Percentiles rank a stretch among this genome's conserved stretches.
Conservation (phyloP, 2,797 vertebrate genomes). For the Steatocranus sp. region DNA sequence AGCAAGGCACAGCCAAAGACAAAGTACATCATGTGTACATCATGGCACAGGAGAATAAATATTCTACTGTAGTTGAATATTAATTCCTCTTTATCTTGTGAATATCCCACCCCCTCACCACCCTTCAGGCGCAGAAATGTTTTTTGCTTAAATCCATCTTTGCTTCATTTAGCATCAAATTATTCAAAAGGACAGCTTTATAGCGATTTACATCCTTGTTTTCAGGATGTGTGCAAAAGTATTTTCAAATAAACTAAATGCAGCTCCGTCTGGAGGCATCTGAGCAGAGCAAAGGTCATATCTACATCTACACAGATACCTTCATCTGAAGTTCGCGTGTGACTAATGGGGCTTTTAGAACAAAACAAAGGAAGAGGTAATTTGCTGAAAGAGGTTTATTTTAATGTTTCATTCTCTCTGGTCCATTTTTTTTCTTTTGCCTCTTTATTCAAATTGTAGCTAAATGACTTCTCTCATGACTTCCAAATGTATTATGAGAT, state of each 20-base stretch:
- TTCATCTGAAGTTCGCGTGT: neutral
- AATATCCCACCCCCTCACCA: neutral
- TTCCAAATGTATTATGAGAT: constrained; percentile 10
- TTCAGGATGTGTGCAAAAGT: neutral
- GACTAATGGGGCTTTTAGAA: neutral
- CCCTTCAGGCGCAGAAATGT: neutral
- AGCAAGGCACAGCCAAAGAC: neutral
- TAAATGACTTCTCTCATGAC: constrained; percentile 26
- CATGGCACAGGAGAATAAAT: neutral
- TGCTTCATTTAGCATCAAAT: neutral
- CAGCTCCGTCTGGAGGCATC: neutral
- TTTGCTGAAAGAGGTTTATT: neutral
- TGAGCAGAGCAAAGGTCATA: neutral
- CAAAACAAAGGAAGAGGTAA: neutral
- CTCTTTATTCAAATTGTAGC: constrained; percentile 13
- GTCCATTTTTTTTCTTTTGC: neutral
- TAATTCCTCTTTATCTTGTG: neutral
- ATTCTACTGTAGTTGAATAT: neutral
- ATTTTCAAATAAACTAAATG: neutral
- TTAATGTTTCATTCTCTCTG: neutral
- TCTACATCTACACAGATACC: neutral
- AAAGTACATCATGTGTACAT: neutral
- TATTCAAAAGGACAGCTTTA: neutral
- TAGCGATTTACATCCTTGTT: neutral
- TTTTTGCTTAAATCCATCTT: neutral